Base-by-base conservation (phyloP, 2,797 vertebrate species). In the Lacerta viridis region DNA sequence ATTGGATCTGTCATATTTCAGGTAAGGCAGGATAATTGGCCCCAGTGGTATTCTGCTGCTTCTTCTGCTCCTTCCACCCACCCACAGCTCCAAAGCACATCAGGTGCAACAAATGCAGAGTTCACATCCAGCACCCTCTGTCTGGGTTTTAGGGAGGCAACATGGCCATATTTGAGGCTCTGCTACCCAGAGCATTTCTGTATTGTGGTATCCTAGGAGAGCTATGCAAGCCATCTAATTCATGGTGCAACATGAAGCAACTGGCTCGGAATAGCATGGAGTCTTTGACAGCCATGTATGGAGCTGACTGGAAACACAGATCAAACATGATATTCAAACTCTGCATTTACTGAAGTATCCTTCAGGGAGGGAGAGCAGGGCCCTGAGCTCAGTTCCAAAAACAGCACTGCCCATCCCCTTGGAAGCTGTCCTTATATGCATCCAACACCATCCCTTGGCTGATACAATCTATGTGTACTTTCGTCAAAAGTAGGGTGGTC, bases 1-100 rank as follows among this genome's bases (percentile, higher is more conserved):
- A 91, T 0, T 1, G 87, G 36, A 59, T 87, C 85, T 93, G 86
- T 69, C 80, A 86, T 64, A 92, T 88, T 92, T 90, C 91, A 94
- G 76, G 92, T 91, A 90, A 68, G 39, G 36, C 43, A 61, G 66
- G 80, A 10, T 61, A 84, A 90, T 84, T 36, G 27, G 3, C 27
- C 55, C 74, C 46, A 64, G 79, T 83, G 74, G 90, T 77, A 90
- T 85, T 83, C 27, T 78, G 77, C 84, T 55, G 50, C 50, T 50
- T 0, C 50, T 87, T 61, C 2, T 69, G 87, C 79, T 64, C 3
- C 80, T 86, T 17, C 27, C 71, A 84, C 71, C 13, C 46, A 71
- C 72, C 77, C 43, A 4, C 0, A 8, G 75, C 66, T 91, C 39
- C 50, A 87, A 25, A 46, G 3, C 13, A 93, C 90, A 88, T 13